Base-by-base conservation (phyloP, 2,888 invertebrate genomes). In the Leucophenga montana region DNA sequence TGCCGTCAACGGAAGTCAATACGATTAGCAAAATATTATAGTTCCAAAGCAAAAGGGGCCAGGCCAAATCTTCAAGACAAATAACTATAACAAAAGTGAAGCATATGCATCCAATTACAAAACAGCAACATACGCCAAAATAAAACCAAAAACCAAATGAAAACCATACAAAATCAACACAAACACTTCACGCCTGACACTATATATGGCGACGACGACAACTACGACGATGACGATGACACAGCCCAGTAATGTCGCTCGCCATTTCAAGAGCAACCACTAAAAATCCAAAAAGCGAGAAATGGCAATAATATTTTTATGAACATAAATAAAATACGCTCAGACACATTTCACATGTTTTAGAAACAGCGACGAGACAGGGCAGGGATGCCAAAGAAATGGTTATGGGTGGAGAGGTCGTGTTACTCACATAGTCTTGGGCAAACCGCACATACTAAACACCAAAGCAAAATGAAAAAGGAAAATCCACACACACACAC, bases 171-270 rank as follows among this genome's bases (percentile, higher is more conserved):
- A 61, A 81, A 81, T 83, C 82, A 83, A 78, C 80, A 59, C n/a
- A 83, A 83, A 81, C 83, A 81, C 78, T 81, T 81, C 83, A 81
- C 83, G 82, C 81, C 82, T 81, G 80, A 81, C 80, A 81, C 83
- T 81, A 81, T 79, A 81, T 82, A 83, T 79, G 79, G 78, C 69
- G 73, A 68, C 72, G 61, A 62, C 4, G 27, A 27, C 22, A 16
- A 27, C 16, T 6, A 56, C 53, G 48, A 1, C 31, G 16, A 16
- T 8, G 61, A 48, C 33, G 14, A 20, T 22, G 22, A n/a, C n/a
- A n/a, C n/a, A n/a, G n/a, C n/a, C n/a, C n/a, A n/a, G n/a, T n/a
- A n/a, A 31, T 31, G 67, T 53, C 68, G 66, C 54, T 18, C 14
- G 20, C 14, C n/a, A n/a, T 33, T 62, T 44, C 66, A 56, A 48